Percentiles rank a stretch among this genome's conserved stretches.
phyloP scores from a whole-genome alignment of 1,140 invertebrate genomes.

The Bursaphelenchus mucronatus region DNA sequence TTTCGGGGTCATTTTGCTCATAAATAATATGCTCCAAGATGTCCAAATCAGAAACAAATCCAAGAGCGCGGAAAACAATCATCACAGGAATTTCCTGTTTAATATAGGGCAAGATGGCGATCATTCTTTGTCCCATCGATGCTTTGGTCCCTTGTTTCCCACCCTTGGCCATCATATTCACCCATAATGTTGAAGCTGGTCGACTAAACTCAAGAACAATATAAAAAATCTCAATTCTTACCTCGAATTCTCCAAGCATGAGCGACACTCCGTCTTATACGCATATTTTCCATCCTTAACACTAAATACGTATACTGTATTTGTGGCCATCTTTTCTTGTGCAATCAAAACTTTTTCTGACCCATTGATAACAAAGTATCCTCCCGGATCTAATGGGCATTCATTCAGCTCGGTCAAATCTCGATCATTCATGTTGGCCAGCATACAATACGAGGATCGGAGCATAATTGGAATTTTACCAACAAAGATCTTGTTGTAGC shows the following conservation, averaged over 20 bases:
- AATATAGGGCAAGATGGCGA: slow-evolving; percentile 93
- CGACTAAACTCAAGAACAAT: slow-evolving; percentile 64
- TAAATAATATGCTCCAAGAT: slow-evolving; percentile 98
- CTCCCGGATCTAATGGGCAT: slow-evolving; percentile 94
- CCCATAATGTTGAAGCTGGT: slow-evolving; percentile 93
- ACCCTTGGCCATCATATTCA: slow-evolving; percentile 92
- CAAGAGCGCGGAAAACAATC: slow-evolving; percentile 90
- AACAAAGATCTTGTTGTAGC: slow-evolving; percentile 95
- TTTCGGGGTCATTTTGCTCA: slow-evolving; percentile 87
- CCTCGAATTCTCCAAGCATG: slow-evolving; percentile 82
- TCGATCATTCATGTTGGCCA: slow-evolving; percentile 87
- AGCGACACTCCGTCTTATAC: slow-evolving; percentile 90
- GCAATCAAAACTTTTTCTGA: slow-evolving; percentile 94
- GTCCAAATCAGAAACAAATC: slow-evolving; percentile 96
- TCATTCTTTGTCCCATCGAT: slow-evolving; percentile 93
- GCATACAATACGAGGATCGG: slow-evolving; percentile 83
- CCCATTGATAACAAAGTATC: slow-evolving; percentile 92
- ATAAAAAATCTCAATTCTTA: slow-evolving; percentile 24
- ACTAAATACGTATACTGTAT: slow-evolving; percentile 97
- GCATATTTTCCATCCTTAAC: slow-evolving; percentile 93
- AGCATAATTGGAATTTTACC: slow-evolving; percentile 99
- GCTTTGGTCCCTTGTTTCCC: slow-evolving; percentile 72
- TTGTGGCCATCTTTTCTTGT: slow-evolving; percentile 99
- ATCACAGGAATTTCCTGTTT: slow-evolving; percentile 98
- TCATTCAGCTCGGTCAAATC: slow-evolving; percentile 98